Conservation (phyloP, 2,113 vertebrate genomes). For the Larimichthys crocea region DNA sequence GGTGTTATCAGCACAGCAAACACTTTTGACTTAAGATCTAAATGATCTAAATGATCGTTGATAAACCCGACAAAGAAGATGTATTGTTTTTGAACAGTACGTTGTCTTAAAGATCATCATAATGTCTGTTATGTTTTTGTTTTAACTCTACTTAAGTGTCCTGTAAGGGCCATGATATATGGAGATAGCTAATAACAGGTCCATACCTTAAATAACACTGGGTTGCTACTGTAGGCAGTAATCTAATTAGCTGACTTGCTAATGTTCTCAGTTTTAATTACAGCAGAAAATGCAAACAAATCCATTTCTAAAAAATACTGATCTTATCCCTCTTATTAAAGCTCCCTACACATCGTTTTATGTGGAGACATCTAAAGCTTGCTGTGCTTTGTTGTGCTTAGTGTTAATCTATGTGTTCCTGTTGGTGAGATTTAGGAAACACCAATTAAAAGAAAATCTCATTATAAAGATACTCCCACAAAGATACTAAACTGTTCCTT, state of each 20-base stretch:
- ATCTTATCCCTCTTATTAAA: no score
- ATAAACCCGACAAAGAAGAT: neutral
- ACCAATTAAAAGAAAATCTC: neutral
- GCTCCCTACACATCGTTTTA: neutral
- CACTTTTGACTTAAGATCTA: no score
- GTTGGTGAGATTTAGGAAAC: neutral
- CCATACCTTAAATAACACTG: neutral
- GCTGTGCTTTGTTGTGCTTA: neutral
- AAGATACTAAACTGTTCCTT: neutral
- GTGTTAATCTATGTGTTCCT: neutral
- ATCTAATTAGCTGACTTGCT: neutral
- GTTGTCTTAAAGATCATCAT: neutral
- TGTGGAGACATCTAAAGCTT: neutral
- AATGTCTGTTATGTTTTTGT: neutral
- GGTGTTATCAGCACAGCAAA: no score
- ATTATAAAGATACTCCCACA: neutral
- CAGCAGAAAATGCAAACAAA: neutral
- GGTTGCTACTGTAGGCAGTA: neutral
- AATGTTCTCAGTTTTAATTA: neutral
- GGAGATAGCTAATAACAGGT: neutral
- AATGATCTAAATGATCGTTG: neutral
- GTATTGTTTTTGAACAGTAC: neutral
- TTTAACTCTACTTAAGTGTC: neutral
- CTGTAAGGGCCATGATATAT: neutral
- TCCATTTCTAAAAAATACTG: neutral